Base-by-base conservation (phyloP, 2,888 invertebrate species). In the Escarpia spicata region DNA sequence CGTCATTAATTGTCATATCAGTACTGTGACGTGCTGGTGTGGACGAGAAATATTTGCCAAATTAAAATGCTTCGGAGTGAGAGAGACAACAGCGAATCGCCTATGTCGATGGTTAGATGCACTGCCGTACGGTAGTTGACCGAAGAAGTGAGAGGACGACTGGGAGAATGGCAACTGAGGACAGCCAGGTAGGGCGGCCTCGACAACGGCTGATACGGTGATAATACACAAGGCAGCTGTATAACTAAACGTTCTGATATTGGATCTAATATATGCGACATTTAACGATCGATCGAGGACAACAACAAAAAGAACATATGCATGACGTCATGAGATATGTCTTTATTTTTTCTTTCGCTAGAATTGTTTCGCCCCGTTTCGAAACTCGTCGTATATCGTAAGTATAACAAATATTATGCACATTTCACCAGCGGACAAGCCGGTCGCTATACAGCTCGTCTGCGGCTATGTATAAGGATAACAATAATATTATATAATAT, bases 281-380 rank as follows among this genome's bases (percentile, higher is more conserved):
- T 26, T 3, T 75, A 26, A 75, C 75, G 26, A 75, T 26, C 75
- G 75, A 26, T 75, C 26, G 26, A 75, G 19, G 19, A 75, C 26
- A 26, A 75, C 75, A 75, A 75, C 6, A 26, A 75, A 52, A 52
- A 52, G 4, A 52, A 75, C 26, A 26, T 26, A 75, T 75, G 3
- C 75, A 75, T 75, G 75, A 75, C 75, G 75, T 75, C 75, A 75
- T 75, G 75, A 75, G 75, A 75, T 75, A 75, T 75, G 75, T 75
- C 75, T 75, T 75, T 75, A 75, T 75, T 75, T 75, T 75, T 75
- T 75, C 75, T 75, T 75, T 75, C 75, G 75, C 75, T 75, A 75
- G 75, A 75, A 75, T 75, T 75, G 75, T 75, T 75, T 75, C 75
- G 75, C 75, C 75, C 75, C 75, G 19, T 26, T 4, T 75, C 75